Evolutionary conservation across 2,888 invertebrate species (phyloP).

Genomic region (Smittia aterrima): DNA sequence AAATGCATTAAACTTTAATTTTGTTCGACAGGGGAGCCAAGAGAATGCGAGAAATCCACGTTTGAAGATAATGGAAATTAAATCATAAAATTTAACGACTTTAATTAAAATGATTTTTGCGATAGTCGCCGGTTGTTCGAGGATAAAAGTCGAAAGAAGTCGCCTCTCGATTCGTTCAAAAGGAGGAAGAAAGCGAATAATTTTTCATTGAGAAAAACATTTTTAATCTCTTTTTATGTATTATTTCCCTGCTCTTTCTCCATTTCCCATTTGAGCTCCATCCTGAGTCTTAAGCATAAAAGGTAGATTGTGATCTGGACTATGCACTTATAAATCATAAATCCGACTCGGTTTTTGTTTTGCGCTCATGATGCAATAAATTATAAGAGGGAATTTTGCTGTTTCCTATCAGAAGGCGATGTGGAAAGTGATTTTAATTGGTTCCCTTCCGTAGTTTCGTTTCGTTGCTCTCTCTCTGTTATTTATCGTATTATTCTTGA

Average conservation of each 20-base stretch:
- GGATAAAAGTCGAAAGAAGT: not conserved
- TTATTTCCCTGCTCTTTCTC: not conserved
- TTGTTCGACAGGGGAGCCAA: not conserved
- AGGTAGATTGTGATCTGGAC: conserved; percentile 29
- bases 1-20: conserved; percentile 7
- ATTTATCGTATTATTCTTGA: conserved; percentile 26
- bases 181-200: conserved; percentile 2
- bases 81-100: conserved; percentile 38
- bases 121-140: not conserved
- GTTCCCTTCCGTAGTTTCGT: conserved; percentile 26
- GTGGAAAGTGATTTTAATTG: conserved; percentile 40
- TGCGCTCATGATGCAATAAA: conserved; percentile 33
- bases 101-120: conserved; percentile 38
- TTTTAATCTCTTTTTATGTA: conserved; percentile 38
- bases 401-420: conserved; percentile 25
- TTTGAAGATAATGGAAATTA: conserved; percentile 38
- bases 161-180: not conserved
- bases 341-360: conserved; percentile 2
- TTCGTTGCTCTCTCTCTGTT: conserved; percentile 3
- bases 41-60: not conserved
- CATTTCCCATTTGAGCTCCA: not conserved
- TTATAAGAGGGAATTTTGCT: conserved; percentile 5
- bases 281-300: not conserved
- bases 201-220: conserved; percentile 6
- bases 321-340: conserved; percentile 39